A percentile compares a stretch with the other conserved stretches of the same genome.
These are phyloP conservation scores for Leptosomus discolor DNA, from an alignment of 2,113 vertebrate species.

Conservation along the genomic window DNA sequence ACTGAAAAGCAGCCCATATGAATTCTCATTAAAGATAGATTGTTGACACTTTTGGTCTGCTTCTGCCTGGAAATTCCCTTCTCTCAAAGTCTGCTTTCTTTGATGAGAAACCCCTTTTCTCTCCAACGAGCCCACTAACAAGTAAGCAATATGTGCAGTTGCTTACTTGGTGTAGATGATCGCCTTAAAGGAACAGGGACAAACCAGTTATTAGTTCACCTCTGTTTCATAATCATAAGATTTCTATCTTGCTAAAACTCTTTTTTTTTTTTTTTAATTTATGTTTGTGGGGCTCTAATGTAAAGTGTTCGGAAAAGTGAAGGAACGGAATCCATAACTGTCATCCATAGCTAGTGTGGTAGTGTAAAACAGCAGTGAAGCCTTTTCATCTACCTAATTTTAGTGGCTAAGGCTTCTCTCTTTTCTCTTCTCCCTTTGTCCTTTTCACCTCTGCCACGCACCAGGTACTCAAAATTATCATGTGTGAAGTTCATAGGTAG, in stretches of 20 bases:
- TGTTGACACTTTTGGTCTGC: neutral
- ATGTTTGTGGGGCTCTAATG: neutral
- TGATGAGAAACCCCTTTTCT: neutral
- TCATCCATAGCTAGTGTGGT: neutral
- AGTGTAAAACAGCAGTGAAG: neutral
- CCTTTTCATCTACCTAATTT: neutral
- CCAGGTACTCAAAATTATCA: neutral
- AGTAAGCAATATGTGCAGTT: neutral
- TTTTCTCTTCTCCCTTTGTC: neutral
- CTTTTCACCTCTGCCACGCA: neutral
- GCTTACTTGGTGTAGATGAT: neutral
- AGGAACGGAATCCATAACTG: neutral
- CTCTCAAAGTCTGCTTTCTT: neutral
- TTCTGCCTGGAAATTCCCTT: neutral
- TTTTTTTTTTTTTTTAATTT: neutral
- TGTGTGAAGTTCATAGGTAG: neutral
- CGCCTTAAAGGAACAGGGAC: neutral
- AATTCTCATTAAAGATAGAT: neutral
- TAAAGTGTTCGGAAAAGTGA: neutral
- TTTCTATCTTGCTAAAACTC: neutral
- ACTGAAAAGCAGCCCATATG: neutral
- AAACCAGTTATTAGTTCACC: neutral
- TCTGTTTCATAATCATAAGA: neutral
- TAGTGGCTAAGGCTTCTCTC: neutral
- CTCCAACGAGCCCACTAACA: neutral